Evolutionary conservation across 2,113 vertebrate species (phyloP).

Genomic region (Gallinago paraguaiae): DNA sequence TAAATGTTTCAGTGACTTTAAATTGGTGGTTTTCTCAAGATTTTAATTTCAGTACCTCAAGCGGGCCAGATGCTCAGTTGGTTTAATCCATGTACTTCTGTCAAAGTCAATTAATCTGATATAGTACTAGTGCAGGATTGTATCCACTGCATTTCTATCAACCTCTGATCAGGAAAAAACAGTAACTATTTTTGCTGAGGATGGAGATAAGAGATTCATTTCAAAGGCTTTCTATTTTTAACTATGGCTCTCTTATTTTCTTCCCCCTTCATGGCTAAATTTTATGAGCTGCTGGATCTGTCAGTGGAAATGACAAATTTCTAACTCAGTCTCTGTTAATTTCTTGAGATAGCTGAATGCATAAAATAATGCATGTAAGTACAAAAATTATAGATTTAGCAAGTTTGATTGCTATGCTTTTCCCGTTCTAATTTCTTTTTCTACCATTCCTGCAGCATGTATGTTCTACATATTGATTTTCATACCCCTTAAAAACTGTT

Average conservation of each 20-base stretch:
- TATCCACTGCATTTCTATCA: neutral
- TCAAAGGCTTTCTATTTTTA: slow-evolving; percentile 24
- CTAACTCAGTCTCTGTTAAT: neutral
- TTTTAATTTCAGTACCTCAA: neutral
- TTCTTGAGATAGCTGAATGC: neutral
- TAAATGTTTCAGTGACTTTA: neutral
- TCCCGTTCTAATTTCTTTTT: neutral
- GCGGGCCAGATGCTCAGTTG: neutral
- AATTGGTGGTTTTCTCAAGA: neutral
- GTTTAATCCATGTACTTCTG: neutral
- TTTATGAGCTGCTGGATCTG: slow-evolving; percentile 10
- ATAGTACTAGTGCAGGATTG: neutral
- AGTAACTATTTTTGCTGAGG: neutral
- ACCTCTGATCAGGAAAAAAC: neutral
- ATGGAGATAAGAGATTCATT: neutral
- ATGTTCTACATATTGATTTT: neutral
- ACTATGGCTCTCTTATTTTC: neutral
- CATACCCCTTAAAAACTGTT: neutral
- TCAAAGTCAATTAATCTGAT: neutral
- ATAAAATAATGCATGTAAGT: neutral
- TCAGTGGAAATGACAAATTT: slow-evolving; percentile 15
- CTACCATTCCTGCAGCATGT: neutral
- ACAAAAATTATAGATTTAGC: neutral
- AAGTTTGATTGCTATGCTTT: neutral
- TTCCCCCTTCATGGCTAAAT: neutral